Evolutionary conservation across 1,140 invertebrate genomes (phyloP).

Genomic region (Metaphire vulgaris): DNA sequence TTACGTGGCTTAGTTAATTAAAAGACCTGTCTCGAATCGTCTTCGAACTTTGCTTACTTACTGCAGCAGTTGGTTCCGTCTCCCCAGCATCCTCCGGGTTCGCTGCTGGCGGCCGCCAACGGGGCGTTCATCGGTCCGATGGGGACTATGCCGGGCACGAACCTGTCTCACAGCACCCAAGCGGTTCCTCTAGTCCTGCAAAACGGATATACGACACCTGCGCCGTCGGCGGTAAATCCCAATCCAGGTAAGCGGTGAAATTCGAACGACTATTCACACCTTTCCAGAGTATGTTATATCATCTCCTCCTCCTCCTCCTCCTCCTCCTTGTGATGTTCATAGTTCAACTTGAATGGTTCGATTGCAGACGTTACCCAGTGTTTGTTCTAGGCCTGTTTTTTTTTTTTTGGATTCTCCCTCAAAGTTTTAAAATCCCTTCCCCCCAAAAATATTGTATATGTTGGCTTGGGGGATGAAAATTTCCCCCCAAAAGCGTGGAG

Average conservation of each 20-base stretch:
- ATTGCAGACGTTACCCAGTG: neutral
- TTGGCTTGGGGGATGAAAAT: no score
- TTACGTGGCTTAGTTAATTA: no score
- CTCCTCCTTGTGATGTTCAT: neutral
- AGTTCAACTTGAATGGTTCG: neutral
- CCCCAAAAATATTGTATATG: no score
- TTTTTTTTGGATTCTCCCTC: neutral
- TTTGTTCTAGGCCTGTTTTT: neutral
- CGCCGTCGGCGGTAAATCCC: neutral
- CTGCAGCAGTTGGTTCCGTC: neutral
- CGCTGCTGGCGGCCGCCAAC: slow-evolving; percentile 1
- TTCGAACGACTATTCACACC: no score
- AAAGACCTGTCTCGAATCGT: neutral
- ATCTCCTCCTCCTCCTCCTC: neutral
- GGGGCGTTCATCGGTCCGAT: slow-evolving; percentile 10
- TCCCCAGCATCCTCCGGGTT: neutral
- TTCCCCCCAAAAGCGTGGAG: no score
- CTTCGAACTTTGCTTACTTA: neutral
- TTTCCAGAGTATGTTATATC: no score
- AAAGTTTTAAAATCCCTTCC: no score
- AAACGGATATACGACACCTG: neutral
- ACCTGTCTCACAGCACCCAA: neutral
- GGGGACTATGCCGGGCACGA: neutral
- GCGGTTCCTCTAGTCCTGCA: neutral
- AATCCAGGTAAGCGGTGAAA: neutral